Evolutionary conservation across 1,140 invertebrate genomes (phyloP), one percentile per base, ranked within the genome.

Genomic region (Tetranychus urticae): DNA sequence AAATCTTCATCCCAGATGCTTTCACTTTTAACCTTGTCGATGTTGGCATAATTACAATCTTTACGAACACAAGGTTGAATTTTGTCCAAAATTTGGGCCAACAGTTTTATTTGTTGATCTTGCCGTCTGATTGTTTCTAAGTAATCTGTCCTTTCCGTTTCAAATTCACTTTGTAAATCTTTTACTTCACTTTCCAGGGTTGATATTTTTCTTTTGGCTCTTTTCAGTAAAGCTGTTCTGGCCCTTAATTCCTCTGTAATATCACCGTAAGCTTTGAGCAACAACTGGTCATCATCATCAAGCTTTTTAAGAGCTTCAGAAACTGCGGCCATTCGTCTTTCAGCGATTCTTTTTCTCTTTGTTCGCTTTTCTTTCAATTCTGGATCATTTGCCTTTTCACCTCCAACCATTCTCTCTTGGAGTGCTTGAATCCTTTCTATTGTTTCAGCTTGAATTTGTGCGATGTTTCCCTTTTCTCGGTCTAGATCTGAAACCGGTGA

Each of bases 141-240:
- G 68, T 88, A 55, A 69, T 89, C 86, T 3, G 83, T 80, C 12
- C 86, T 71, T 68, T 89, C 86, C 59, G 79, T 76, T 73, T 89
- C 83, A 72, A 89, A 89, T 74, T 89, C 86, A 48, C 81, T 78
- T 65, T 87, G 84, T 1, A 89, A 71, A 72, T 89, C 86, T 31
- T 73, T 70, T 10, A 88, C 82, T 71, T 88, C 86, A 63, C 79
- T 73, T 68, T 86, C 81, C 56, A 84, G 68, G 34, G 77, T 71
- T 69, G 77, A 75, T 14, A 81, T 72, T 72, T 82, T 83, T 64
- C 79, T 74, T 66, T 82, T 77, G 65, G 80, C 80, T 66, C 78
- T 78, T 67, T 82, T 79, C 5, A 87, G 72, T n/a, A 78, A 70
- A 57, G 82, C 80, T 14, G 79, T 84, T 71, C 85, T 84, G 2